These are phyloP conservation scores for Gymnocheta viridis DNA, from an alignment of 2,888 invertebrate genomes.

Conservation along the genomic window DNA sequence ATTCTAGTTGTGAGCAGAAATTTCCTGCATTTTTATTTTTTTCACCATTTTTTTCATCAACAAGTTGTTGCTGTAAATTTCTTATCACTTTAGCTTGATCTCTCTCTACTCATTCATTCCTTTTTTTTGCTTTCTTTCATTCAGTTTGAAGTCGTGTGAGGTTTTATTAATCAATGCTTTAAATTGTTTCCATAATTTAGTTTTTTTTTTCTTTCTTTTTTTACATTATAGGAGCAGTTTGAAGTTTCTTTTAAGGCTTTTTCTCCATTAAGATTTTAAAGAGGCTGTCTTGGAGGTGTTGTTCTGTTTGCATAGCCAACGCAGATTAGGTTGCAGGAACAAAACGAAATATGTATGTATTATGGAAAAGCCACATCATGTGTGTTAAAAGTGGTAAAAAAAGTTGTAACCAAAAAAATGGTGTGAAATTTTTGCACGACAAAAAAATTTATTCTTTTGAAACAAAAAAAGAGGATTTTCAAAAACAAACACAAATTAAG, in stretches of 20 bases:
- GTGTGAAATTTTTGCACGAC: conserved; percentile 45
- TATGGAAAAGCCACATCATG: conserved; percentile 11
- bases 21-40: conserved; percentile 43
- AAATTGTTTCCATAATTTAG: conserved; percentile 71
- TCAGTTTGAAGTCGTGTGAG: conserved; percentile 75
- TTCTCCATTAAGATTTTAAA: conserved; percentile 48
- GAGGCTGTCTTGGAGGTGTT: conserved; percentile 67
- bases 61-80: conserved; percentile 52
- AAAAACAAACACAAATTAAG: neutral
- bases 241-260: conserved; percentile 1
- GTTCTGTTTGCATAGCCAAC: conserved; percentile 63
- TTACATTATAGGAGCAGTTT: neutral
- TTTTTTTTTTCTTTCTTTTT: conserved; percentile 34
- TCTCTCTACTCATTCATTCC: conserved; percentile 45
- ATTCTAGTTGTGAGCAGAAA: conserved; percentile 26
- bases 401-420: neutral
- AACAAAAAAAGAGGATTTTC: neutral
- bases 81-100: conserved; percentile 61
- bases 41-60: conserved; percentile 22
- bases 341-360: neutral
- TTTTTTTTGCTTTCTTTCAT: conserved; percentile 21
- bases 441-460: neutral
- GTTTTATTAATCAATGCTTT: conserved; percentile 79
- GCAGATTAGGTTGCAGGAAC: conserved; percentile 15
- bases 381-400: conserved; percentile 9